phyloP scores from a whole-genome alignment of 2,888 invertebrate species.

The Drosophila pseudotalamancana region DNA sequence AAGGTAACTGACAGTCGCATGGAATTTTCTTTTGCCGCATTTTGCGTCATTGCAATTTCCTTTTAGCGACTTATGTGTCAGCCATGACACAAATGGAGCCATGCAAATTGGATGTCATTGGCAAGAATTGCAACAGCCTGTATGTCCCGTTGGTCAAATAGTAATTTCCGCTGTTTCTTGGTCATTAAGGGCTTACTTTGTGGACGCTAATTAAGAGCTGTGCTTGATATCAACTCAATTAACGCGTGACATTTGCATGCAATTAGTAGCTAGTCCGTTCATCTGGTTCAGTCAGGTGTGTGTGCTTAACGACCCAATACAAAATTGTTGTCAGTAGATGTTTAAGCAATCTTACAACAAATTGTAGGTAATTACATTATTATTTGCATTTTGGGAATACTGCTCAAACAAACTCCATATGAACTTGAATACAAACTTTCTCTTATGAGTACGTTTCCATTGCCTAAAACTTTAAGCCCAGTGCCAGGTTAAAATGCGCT shows the following conservation, averaged over 20 bases:
- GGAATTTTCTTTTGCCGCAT: background rate
- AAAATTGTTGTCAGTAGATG: constrained; percentile 30
- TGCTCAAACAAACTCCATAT: constrained; percentile 18
- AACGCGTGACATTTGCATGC: constrained; percentile 55
- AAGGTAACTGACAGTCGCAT: constrained; percentile 19
- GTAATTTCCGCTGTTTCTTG: constrained; percentile 47
- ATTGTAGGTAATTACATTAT: constrained; percentile 63
- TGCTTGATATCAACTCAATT: constrained; percentile 67
- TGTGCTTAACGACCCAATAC: constrained; percentile 56
- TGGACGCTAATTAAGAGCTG: constrained; percentile 61
- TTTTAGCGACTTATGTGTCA: constrained; percentile 37
- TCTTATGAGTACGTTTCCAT: constrained; percentile 44
- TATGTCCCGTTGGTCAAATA: constrained; percentile 37
- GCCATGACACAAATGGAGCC: constrained; percentile 23
- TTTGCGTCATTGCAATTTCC: constrained; percentile 32
- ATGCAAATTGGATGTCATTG: constrained; percentile 66
- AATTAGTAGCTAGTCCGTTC: constrained; percentile 51
- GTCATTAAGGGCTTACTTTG: constrained; percentile 55
- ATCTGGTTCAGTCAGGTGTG: constrained; percentile 42
- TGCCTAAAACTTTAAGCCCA: constrained; percentile 52
- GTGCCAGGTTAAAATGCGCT: constrained; percentile 50
- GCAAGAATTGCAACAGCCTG: constrained; percentile 8
- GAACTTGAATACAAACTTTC: constrained; percentile 36
- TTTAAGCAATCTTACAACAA: constrained; percentile 37
- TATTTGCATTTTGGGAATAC: constrained; percentile 69